Evolutionary conservation across 1,140 invertebrate species (phyloP), one percentile per base, ranked within the genome.

Genomic region (Cyclargus thomasi): DNA sequence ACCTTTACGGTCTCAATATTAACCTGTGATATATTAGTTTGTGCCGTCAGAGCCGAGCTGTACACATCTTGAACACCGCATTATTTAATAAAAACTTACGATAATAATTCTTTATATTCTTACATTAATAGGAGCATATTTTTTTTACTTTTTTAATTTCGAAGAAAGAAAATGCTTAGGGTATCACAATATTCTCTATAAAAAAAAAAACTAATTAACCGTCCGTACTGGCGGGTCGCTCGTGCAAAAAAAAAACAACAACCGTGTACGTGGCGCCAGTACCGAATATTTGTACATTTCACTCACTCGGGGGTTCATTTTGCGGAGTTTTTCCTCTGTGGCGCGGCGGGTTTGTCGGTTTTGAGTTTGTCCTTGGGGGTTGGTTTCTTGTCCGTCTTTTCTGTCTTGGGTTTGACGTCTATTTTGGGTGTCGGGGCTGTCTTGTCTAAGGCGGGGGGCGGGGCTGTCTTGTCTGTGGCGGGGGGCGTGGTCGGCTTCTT

Each of bases 241-340:
- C 21, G 55, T 59, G 55, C 55, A 59, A 59, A 59, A 55, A 53
- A 57, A 18, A 20, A 18, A n/a, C n/a, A 59, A 20, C 55, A 59
- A 59, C 29, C 23, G 20, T 64, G 18, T 18, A 17, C 63, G 59
- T 57, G 62, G 63, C 63, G 67, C 67, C 67, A 59, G 23, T 64
- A 1, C 21, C 17, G 4, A 53, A 63, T 67, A 67, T 67, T 64
- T 70, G 62, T 70, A 70, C 65, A 70, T 70, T 70, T 10, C 21
- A 59, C 55, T 59, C 55, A 59, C 17, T 18, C 11, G 17, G 11
- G n/a, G 16, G 53, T 21, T 76, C 73, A 81, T 71, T 84, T 84
- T 7, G 79, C 67, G 0, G 83, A 84, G 63, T 83, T 85, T 62
- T 85, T 87, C 64, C 83, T 87, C 57, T 81, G 82, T n/a, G 78